Evolutionary conservation across 2,888 invertebrate genomes (phyloP).

Genomic region (Pristionchus maxplancki): DNA sequence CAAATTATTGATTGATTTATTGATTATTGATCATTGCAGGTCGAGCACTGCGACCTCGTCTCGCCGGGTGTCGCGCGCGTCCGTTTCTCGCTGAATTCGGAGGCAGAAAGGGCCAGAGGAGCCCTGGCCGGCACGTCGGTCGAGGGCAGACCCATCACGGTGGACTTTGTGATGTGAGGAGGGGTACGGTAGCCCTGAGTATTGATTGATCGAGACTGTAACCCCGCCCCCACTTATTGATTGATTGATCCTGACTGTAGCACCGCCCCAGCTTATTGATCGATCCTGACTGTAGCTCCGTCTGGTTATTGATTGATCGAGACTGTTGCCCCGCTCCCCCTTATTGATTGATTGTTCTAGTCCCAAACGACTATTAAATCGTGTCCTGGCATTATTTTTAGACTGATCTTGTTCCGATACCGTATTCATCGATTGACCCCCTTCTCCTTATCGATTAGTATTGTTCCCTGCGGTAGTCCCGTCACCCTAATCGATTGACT

Average conservation of each 20-base stretch:
- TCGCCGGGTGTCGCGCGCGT: conserved; percentile 63
- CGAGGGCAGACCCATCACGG: conserved; percentile 72
- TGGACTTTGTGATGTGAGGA: conserved; percentile 63
- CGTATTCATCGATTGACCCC: no score
- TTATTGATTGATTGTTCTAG: neutral
- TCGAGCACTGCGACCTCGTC: conserved; percentile 47
- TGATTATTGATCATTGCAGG: neutral
- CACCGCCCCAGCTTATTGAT: no score
- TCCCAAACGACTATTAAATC: neutral
- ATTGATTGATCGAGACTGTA: no score
- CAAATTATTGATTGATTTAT: neutral
- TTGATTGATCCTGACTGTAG: no score
- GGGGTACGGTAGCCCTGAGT: neutral
- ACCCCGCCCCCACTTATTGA: no score
- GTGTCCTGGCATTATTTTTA: no score
- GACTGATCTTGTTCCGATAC: no score
- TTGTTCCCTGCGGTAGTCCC: neutral
- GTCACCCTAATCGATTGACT: no score
- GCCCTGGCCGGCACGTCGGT: conserved; percentile 71
- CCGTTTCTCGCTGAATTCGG: conserved; percentile 58
- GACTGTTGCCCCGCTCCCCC: no score
- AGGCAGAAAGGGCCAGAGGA: conserved; percentile 71
- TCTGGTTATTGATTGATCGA: no score
- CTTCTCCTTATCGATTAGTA: no score
- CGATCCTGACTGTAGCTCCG: no score